Evolutionary conservation across 2,888 invertebrate genomes (phyloP).

Genomic region (Heterodera filipjevi): DNA sequence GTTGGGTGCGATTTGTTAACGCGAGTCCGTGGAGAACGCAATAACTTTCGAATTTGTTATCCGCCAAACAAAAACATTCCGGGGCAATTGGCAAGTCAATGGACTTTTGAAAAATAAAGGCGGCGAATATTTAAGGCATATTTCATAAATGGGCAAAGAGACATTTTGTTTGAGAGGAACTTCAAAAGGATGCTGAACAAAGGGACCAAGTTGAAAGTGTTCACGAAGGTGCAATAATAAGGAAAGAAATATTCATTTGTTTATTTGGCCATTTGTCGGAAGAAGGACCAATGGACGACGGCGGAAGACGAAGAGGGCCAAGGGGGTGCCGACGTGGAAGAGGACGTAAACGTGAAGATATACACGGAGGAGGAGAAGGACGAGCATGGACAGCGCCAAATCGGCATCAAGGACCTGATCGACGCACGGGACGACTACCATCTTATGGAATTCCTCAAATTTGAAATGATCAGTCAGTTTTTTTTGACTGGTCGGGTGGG

Average conservation of each 20-base stretch:
- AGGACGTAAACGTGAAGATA: constrained; percentile 21
- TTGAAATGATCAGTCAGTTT: constrained; percentile 32
- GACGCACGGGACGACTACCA: constrained; percentile 32
- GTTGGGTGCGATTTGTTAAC: constrained; percentile 15
- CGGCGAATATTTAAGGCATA: constrained; percentile 26
- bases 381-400: background rate
- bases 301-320: background rate
- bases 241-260: background rate
- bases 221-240: constrained; percentile 24
- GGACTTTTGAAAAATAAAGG: background rate
- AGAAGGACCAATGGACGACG: background rate
- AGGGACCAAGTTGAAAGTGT: constrained; percentile 27
- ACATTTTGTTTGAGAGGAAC: constrained; percentile 23
- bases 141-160: constrained; percentile 29
- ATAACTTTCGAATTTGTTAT: constrained; percentile 17
- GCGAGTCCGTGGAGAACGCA: constrained; percentile 7
- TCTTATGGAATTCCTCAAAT: constrained; percentile 33
- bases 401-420: constrained; percentile 34
- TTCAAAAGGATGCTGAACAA: constrained; percentile 15
- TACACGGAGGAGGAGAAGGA: constrained; percentile 14
- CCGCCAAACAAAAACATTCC: constrained; percentile 1
- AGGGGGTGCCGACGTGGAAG: constrained; percentile 1
- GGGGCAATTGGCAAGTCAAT: constrained; percentile 21
- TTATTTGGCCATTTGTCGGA: too few species aligned
- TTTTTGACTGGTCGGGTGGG: too few species aligned